A percentile compares a stretch with the other conserved stretches of the same genome.
These are phyloP conservation scores for Andrena hattorfiana DNA, from an alignment of 2,888 invertebrate genomes.

Conservation along the genomic window DNA sequence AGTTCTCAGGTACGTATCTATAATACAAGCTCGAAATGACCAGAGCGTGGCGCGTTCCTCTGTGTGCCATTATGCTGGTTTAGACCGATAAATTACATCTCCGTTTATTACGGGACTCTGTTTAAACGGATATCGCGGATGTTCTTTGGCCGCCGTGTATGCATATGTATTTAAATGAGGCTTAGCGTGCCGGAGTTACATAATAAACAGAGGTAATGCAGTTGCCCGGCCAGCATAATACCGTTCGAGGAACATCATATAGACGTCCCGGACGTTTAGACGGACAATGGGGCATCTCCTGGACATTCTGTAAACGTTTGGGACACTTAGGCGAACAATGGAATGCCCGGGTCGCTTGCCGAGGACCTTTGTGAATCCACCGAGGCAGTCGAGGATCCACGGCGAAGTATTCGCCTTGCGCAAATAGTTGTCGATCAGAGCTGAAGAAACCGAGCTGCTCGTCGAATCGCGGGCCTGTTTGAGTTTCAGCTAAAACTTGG, in stretches of 20 bases:
- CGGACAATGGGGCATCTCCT: conserved; percentile 66
- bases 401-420: conserved; percentile 38
- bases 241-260: conserved; percentile 48
- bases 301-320: conserved; percentile 72
- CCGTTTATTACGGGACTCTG: conserved; percentile 46
- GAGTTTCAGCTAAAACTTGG: neutral
- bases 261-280: conserved; percentile 65
- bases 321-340: conserved; percentile 67
- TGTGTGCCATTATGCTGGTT: conserved; percentile 32
- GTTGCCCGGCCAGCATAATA: conserved; percentile 57
- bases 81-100: conserved; percentile 51
- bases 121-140: conserved; percentile 45
- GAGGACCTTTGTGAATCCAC: conserved; percentile 50
- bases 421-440: conserved; percentile 39
- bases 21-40: neutral
- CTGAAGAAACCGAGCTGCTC: conserved; percentile 10
- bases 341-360: conserved; percentile 60
- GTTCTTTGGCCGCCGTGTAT: conserved; percentile 36
- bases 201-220: conserved; percentile 67
- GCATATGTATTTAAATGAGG: conserved; percentile 65
- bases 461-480: neutral
- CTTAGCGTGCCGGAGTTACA: conserved; percentile 45
- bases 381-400: conserved; percentile 5
- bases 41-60: neutral
- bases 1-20: neutral